These are phyloP conservation scores for Cavia aperea DNA, from an alignment of 2,113 vertebrate species.

Conservation along the genomic window DNA sequence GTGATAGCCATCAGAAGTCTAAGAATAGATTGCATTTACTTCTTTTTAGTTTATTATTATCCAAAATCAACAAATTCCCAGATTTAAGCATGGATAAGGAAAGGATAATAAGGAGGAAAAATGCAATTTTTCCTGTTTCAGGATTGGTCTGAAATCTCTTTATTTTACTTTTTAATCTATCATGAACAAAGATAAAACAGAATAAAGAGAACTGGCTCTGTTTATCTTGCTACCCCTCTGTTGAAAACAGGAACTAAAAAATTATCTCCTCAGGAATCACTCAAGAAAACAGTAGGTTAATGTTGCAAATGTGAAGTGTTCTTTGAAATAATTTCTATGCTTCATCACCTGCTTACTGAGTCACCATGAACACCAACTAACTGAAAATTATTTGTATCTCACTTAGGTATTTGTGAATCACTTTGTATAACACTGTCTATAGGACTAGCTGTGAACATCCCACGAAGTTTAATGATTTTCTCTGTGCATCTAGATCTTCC, in stretches of 20 bases:
- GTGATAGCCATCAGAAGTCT: not conserved
- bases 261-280: constrained; percentile 42
- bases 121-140: not conserved
- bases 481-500: not conserved
- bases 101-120: not conserved
- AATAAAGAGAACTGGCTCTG: not conserved
- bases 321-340: constrained; percentile 13
- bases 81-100: not conserved
- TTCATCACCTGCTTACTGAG: constrained; percentile 19
- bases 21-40: not conserved
- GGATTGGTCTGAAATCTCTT: not conserved
- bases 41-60: not conserved
- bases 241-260: constrained; percentile 35
- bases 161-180: not conserved
- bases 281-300: constrained; percentile 43
- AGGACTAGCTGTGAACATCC: not conserved
- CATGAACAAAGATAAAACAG: not conserved
- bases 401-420: constrained; percentile 21
- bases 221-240: not conserved
- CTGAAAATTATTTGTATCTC: constrained; percentile 22
- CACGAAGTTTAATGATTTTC: not conserved
- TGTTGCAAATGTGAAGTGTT: constrained; percentile 15
- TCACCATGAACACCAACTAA: not conserved
- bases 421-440: not conserved
- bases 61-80: not conserved